Base-by-base conservation (phyloP, 2,888 invertebrate genomes). In the Heliconius charithonia region DNA sequence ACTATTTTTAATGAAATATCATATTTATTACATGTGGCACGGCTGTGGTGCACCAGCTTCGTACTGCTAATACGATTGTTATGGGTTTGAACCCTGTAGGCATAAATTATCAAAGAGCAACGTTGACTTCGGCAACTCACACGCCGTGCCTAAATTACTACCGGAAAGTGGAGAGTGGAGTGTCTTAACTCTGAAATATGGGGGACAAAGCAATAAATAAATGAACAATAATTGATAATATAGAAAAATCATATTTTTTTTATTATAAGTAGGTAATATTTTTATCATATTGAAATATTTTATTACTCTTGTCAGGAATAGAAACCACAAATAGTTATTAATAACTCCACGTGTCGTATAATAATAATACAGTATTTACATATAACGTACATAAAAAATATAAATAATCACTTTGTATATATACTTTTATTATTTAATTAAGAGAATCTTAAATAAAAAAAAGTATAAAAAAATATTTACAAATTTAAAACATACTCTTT, bases 291-390 rank as follows among this genome's bases (percentile, higher is more conserved):
- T 66, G 66, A 66, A n/a, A 67, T 67, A 25, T 67, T 41, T 67
- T 41, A 67, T 67, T 41, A 67, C 41, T 7, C 16, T 67, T 67
- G 66, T 32, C 10, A 66, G 37, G 22, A 37, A 66, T 66, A 67
- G 67, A 67, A 67, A 67, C 67, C 67, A 41, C 67, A 67, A 67
- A 67, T 67, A 22, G 12, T 27, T 41, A 67, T 67, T 41, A 41
- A 67, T 67, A 67, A 67, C 27, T 67, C 41, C 67, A 67, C 67
- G 67, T 67, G 41, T 67, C 4, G n/a, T 37, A 13, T n/a, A 67
- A 41, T 67, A 67, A n/a, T n/a, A 67, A 41, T 41, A 67, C 22
- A 22, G 37, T 41, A 41, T 67, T 41, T 67, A 37, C 4, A 37
- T n/a, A 37, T 19, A 56, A 22, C 22, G 19, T 32, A 32, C 66